A percentile compares a stretch with the other conserved stretches of the same genome.
These are phyloP conservation scores for Mythimna loreyi DNA, from an alignment of 2,888 invertebrate species.

Conservation along the genomic window DNA sequence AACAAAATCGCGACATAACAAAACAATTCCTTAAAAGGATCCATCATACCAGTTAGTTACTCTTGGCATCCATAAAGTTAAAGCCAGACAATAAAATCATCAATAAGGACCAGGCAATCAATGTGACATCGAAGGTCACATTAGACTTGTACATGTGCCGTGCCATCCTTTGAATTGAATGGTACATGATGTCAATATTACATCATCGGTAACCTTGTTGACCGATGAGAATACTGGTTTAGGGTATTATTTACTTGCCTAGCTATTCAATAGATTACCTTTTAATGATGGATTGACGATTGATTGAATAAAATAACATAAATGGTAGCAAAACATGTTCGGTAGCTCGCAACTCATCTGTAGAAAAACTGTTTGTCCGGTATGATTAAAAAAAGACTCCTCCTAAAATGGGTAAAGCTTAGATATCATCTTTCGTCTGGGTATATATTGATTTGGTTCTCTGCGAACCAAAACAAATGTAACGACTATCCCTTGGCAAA, in stretches of 20 bases:
- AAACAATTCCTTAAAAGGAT: slow-evolving; percentile 2
- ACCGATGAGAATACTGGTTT: slow-evolving; percentile 64
- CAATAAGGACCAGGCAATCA: slow-evolving; percentile 44
- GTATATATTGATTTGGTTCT: neutral
- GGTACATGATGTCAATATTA: slow-evolving; percentile 79
- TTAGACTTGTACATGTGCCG: slow-evolving; percentile 20
- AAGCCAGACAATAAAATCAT: slow-evolving; percentile 50
- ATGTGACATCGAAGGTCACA: slow-evolving; percentile 70
- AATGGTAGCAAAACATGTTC: too few species aligned
- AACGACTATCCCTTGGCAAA: slow-evolving; percentile 1
- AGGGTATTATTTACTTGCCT: slow-evolving; percentile 50
- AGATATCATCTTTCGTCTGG: neutral
- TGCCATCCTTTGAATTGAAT: slow-evolving; percentile 67
- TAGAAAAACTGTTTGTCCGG: neutral
- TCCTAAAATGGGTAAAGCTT: neutral
- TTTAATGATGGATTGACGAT: neutral
- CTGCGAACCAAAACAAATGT: neutral
- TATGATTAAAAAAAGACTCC: too few species aligned
- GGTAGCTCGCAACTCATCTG: too few species aligned
- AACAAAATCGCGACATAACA: neutral
- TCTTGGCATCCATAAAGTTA: slow-evolving; percentile 12
- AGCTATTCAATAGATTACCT: neutral
- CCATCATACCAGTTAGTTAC: neutral
- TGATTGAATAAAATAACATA: too few species aligned
- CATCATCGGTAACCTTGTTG: slow-evolving; percentile 76